phyloP scores from a whole-genome alignment of 2,113 vertebrate species.

The Microtus pennsylvanicus region DNA sequence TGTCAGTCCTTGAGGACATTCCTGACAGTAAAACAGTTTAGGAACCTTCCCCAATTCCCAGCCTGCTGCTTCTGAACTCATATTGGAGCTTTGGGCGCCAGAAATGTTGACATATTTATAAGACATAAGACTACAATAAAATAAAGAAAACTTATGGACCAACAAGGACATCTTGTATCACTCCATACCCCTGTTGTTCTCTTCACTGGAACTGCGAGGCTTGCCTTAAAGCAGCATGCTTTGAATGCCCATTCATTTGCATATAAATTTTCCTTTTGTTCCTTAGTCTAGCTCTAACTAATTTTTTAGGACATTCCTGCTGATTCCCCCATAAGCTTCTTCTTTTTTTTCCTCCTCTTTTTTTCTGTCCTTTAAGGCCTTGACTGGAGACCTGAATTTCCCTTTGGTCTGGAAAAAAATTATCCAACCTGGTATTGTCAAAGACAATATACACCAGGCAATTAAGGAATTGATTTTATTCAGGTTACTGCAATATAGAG shows the following conservation, averaged over 20 bases:
- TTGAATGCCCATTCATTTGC: constrained; percentile 45
- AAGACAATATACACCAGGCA: neutral
- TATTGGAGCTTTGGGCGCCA: neutral
- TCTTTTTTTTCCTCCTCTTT: neutral
- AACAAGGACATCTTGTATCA: constrained; percentile 29
- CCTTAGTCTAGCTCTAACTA: constrained; percentile 68
- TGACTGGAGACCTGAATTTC: constrained; percentile 42
- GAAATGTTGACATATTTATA: neutral
- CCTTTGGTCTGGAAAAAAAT: constrained; percentile 30
- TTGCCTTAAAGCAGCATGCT: constrained; percentile 4
- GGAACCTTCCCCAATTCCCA: neutral
- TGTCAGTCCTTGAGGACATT: neutral
- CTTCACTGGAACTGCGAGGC: neutral
- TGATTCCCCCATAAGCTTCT: constrained; percentile 45
- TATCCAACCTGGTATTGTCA: neutral
- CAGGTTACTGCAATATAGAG: neutral
- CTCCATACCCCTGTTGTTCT: neutral
- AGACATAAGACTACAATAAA: neutral
- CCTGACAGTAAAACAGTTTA: neutral
- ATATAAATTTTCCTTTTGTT: constrained; percentile 70
- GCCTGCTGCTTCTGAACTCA: neutral
- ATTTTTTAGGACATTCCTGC: constrained; percentile 53
- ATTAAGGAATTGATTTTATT: neutral
- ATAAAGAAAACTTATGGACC: neutral
- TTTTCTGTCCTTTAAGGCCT: constrained; percentile 15